Conservation (phyloP, 1,140 invertebrate species). For the Trachymyrmex septentrionalis region DNA sequence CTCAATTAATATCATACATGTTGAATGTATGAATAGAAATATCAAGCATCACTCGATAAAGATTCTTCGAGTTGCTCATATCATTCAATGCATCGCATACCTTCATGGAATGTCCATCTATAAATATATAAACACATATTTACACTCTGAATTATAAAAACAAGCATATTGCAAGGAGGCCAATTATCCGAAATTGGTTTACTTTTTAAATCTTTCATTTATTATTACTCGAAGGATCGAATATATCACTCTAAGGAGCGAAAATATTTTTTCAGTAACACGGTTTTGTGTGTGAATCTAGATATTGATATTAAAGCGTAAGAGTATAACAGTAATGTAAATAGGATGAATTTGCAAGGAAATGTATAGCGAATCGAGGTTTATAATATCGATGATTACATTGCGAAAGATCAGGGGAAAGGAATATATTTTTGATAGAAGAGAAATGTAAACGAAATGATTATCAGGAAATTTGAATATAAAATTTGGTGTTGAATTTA, state of each 20-base stretch:
- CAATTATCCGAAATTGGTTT: conserved; percentile 29
- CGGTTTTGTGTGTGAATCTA: background rate
- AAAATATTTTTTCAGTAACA: conserved; percentile 40
- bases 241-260: background rate
- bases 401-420: conserved; percentile 50
- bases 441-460: conserved; percentile 24
- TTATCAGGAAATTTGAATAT: conserved; percentile 33
- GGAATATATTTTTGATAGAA: conserved; percentile 74
- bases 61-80: conserved; percentile 43
- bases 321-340: conserved; percentile 36
- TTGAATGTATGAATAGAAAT: conserved; percentile 19
- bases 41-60: conserved; percentile 37
- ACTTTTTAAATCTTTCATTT: conserved; percentile 32
- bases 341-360: background rate
- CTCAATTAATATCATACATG: conserved; percentile 11
- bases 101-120: conserved; percentile 44
- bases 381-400: conserved; percentile 43
- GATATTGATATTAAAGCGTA: background rate
- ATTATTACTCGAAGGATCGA: conserved; percentile 27
- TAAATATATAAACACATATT: conserved; percentile 48
- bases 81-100: conserved; percentile 41
- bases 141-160: conserved; percentile 21
- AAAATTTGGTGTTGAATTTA: conserved; percentile 21
- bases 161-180: conserved; percentile 3
- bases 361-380: conserved; percentile 5